These are phyloP conservation scores for Danionella cerebrum DNA, from an alignment of 2,113 vertebrate genomes.

Conservation along the genomic window DNA sequence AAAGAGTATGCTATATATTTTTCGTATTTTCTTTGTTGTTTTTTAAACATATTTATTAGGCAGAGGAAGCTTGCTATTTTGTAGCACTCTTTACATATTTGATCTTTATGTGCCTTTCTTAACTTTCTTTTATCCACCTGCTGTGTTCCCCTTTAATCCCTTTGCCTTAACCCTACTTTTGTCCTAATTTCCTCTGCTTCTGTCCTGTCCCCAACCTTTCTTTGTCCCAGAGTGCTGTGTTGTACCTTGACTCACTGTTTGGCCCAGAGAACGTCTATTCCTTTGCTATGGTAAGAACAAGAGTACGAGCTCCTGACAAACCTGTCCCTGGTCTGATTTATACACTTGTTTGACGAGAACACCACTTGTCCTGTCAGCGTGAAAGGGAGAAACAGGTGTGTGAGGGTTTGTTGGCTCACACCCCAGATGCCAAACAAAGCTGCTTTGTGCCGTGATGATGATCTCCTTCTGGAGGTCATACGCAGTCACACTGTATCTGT, in stretches of 20 bases:
- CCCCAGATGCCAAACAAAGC: neutral
- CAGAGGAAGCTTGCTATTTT: too few species aligned
- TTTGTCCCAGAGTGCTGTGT: slow-evolving; percentile 57
- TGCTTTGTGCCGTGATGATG: neutral
- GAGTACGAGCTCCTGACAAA: neutral
- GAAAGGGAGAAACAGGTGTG: slow-evolving; percentile 2
- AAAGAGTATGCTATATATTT: too few species aligned
- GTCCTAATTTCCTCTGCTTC: slow-evolving; percentile 41
- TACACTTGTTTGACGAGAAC: neutral
- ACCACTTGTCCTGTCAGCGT: neutral
- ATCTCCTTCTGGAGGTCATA: neutral
- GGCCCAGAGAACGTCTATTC: slow-evolving; percentile 60
- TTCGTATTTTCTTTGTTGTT: too few species aligned
- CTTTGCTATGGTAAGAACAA: slow-evolving; percentile 61
- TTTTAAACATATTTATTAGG: too few species aligned
- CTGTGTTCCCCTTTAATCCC: slow-evolving; percentile 30
- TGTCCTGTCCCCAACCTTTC: slow-evolving; percentile 31
- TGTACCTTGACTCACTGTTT: slow-evolving; percentile 62
- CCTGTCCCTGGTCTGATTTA: neutral
- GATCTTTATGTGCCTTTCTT: slow-evolving; percentile 25
- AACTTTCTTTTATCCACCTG: slow-evolving; percentile 25
- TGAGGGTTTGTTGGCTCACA: neutral
- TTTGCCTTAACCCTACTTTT: slow-evolving; percentile 39
- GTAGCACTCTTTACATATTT: neutral
- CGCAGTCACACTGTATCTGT: neutral